Base-by-base conservation (phyloP, 2,888 invertebrate genomes). In the Pogonocherus hispidulus region DNA sequence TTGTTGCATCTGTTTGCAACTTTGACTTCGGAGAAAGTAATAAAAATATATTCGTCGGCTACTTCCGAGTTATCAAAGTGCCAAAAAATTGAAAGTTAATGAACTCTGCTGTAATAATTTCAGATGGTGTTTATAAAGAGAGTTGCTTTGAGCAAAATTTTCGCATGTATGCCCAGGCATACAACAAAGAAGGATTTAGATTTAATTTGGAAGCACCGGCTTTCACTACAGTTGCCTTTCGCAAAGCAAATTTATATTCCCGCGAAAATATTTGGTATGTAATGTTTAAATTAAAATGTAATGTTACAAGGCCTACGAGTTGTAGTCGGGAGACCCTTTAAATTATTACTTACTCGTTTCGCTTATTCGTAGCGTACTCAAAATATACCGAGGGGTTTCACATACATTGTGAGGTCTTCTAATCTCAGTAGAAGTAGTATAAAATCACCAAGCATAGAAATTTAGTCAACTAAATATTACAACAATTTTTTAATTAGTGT, bases 241-340 rank as follows among this genome's bases (percentile, higher is more conserved):
- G 14, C 19, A 8, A 52, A 32, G 52, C 32, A 52, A 52, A 52
- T 52, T 52, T 52, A 20, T 16, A 18, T 52, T 27, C 14, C 23
- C 52, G 16, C 32, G 16, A 14, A 52, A 52, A 52, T 32, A 52
- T 52, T 16, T n/a, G n/a, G n/a, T n/a, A 52, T 32, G 32, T 52
- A 52, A 52, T 52, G 32, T 52, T 32, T 52, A 52, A 32, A 52
- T 52, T 52, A 52, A 52, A 52, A 32, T 22, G 52, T 55, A 37
- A 41, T 41, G 19, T 41, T 37, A 20, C 14, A 20, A 14, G 35
- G 18, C 23, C 27, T 54, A 54, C 18, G 54, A 32, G 14, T 18
- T n/a, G n/a, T n/a, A n/a, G n/a, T 18, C 54, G 32, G 35, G 27
- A 18, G 54, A 27, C 35, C 54, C 18, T 32, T 54, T 35, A 27